Evolutionary conservation across 2,113 vertebrate species (phyloP).

Genomic region (Campylomormyrus numenius): DNA sequence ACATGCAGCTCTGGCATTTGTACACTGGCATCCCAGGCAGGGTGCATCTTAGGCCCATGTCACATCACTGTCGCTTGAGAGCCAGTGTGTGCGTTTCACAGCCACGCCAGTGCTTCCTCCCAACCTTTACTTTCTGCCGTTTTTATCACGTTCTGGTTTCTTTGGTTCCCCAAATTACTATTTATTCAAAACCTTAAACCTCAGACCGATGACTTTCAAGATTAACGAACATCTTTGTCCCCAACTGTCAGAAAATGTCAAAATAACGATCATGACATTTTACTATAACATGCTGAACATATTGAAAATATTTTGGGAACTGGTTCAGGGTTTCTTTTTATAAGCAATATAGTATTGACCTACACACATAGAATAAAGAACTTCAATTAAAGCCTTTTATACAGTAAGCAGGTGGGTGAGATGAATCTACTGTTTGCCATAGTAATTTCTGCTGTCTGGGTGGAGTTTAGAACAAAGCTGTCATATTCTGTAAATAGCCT

Average conservation of each 20-base stretch:
- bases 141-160: background rate
- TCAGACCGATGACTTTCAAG: background rate
- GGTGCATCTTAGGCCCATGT: background rate
- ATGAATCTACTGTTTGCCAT: background rate
- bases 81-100: background rate
- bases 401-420: background rate
- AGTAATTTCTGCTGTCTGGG: background rate
- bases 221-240: background rate
- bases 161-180: background rate
- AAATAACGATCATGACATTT: background rate
- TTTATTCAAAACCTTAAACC: background rate
- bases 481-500: background rate
- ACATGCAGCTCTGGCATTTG: background rate
- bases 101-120: background rate
- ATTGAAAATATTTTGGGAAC: background rate
- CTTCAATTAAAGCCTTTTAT: background rate
- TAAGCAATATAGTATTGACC: background rate
- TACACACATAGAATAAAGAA: background rate
- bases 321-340: background rate
- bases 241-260: background rate
- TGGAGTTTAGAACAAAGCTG: background rate
- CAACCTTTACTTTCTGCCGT: background rate
- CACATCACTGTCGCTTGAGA: background rate
- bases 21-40: background rate
- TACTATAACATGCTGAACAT: background rate